These are phyloP conservation scores for Opisthograptis luteolata DNA, from an alignment of 2,888 invertebrate genomes.

Conservation along the genomic window DNA sequence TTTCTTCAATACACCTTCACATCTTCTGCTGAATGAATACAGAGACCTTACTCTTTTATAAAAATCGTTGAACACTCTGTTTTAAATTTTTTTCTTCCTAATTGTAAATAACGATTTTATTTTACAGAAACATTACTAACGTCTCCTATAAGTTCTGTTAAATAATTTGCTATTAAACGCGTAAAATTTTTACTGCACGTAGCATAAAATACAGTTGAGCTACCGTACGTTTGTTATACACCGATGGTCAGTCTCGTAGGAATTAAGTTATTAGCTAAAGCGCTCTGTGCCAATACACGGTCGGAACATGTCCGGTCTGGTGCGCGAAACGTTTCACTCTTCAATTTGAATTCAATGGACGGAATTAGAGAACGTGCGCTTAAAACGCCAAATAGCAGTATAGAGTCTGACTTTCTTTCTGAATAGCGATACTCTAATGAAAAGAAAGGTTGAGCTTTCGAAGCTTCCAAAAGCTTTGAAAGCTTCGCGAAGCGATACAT, in stretches of 20 bases:
- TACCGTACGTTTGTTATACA: slow-evolving; percentile 32
- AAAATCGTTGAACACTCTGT: background rate
- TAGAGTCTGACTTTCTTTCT: background rate
- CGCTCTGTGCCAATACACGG: slow-evolving; percentile 67
- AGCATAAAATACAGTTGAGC: slow-evolving; percentile 44
- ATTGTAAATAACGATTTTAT: no score
- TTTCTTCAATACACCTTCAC: slow-evolving; percentile 23
- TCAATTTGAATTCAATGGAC: slow-evolving; percentile 81
- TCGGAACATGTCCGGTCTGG: slow-evolving; percentile 51
- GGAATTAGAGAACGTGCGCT: slow-evolving; percentile 70
- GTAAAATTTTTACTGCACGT: slow-evolving; percentile 15
- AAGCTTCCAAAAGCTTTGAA: no score
- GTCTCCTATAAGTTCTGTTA: no score
- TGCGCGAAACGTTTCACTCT: slow-evolving; percentile 69
- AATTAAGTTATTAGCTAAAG: slow-evolving; percentile 81
- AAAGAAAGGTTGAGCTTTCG: no score
- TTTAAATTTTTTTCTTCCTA: no score
- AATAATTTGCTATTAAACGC: background rate
- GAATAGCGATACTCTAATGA: background rate
- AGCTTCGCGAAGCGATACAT: no score
- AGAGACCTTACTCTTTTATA: background rate
- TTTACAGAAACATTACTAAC: no score
- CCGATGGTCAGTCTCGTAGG: slow-evolving; percentile 76
- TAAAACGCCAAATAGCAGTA: slow-evolving; percentile 32
- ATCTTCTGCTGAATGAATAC: background rate